phyloP scores from a whole-genome alignment of 2,797 vertebrate genomes.

The Euthynnus affinis region DNA sequence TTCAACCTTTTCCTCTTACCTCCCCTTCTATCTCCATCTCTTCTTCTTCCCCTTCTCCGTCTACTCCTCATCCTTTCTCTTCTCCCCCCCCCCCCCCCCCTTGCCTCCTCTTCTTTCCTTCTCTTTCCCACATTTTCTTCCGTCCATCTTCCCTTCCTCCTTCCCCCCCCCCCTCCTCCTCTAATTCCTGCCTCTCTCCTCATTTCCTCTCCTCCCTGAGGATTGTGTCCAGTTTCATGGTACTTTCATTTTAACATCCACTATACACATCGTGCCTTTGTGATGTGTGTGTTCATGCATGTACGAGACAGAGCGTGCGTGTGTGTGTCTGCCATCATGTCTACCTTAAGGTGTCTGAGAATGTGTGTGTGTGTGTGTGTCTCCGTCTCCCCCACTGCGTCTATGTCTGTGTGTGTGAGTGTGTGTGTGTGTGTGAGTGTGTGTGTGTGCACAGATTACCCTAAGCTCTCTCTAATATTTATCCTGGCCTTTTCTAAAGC shows the following conservation, averaged over 20 bases:
- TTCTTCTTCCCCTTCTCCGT: background rate
- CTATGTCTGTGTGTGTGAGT: slow-evolving; percentile 49
- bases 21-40: background rate
- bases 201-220: slow-evolving; percentile 54
- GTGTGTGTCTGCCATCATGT: slow-evolving; percentile 69
- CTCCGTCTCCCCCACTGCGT: slow-evolving; percentile 67
- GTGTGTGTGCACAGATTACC: slow-evolving; percentile 76
- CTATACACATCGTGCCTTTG: slow-evolving; percentile 50
- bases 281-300: slow-evolving; percentile 43
- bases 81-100: background rate
- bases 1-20: slow-evolving; percentile 10
- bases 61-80: background rate
- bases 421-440: slow-evolving; percentile 52
- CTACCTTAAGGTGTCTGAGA: slow-evolving; percentile 82
- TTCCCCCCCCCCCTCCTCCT: background rate
- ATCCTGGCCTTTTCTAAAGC: slow-evolving; percentile 83
- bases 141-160: slow-evolving; percentile 9
- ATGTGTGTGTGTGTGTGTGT: slow-evolving; percentile 76
- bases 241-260: slow-evolving; percentile 60
- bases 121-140: slow-evolving; percentile 12
- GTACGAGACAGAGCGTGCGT: slow-evolving; percentile 30
- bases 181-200: slow-evolving; percentile 15
- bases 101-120: background rate
- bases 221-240: slow-evolving; percentile 67
- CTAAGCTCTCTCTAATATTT: slow-evolving; percentile 86